A percentile compares a stretch with the other conserved stretches of the same genome.
phyloP scores from a whole-genome alignment of 2,113 vertebrate species.

The Neofelis nebulosa region DNA sequence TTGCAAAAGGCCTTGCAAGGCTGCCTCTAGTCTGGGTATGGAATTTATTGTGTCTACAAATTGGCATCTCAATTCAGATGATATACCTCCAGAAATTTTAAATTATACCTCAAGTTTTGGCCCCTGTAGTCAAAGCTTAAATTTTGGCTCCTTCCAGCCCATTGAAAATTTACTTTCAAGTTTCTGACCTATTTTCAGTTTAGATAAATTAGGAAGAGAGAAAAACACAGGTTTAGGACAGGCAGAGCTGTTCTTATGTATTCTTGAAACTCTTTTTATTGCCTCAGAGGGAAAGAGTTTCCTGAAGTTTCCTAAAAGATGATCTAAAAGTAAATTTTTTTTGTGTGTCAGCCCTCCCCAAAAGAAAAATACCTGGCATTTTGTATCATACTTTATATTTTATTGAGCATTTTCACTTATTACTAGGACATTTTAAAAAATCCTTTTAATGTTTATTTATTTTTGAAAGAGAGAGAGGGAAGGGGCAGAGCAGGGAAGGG shows the following conservation, averaged over 20 bases:
- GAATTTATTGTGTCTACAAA: conserved; percentile 28
- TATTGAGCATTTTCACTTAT: background rate
- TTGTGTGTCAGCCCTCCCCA: background rate
- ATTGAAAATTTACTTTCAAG: background rate
- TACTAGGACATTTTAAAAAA: background rate
- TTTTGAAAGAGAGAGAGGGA: too few relatives aligned
- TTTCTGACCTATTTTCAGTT: conserved; percentile 17
- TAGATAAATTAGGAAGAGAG: conserved; percentile 5
- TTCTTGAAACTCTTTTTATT: conserved; percentile 36
- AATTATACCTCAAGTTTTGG: background rate
- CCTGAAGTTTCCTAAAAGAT: conserved; percentile 14
- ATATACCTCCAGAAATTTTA: background rate
- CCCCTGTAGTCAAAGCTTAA: conserved; percentile 6
- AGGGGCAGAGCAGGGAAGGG: too few relatives aligned
- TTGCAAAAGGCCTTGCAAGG: conserved; percentile 16
- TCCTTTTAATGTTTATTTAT: too few relatives aligned
- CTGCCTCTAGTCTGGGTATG: background rate
- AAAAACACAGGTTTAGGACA: background rate
- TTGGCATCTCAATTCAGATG: background rate
- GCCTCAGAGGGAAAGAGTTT: background rate
- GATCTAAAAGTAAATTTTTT: background rate
- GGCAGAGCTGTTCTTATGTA: background rate
- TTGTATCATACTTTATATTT: background rate
- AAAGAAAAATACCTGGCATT: background rate
- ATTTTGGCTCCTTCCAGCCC: background rate